Evolutionary conservation across 1,140 invertebrate genomes (phyloP).

Genomic region (Cheumatopsyche charites): DNA sequence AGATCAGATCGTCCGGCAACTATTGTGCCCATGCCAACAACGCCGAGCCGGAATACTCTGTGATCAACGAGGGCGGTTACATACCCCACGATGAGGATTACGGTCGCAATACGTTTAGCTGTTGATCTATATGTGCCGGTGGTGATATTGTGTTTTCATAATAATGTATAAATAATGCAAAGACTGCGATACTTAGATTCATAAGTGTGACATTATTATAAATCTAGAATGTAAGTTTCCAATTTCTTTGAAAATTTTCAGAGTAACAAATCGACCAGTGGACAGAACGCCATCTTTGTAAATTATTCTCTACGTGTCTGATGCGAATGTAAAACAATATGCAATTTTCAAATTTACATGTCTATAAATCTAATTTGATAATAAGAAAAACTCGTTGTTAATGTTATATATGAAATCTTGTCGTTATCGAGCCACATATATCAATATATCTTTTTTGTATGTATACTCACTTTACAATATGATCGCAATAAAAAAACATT

Average conservation of each 20-base stretch:
- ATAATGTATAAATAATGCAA: slow-evolving; percentile 17
- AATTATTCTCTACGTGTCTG: not conserved
- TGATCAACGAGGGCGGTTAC: slow-evolving; percentile 58
- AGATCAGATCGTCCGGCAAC: slow-evolving; percentile 47
- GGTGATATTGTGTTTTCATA: slow-evolving; percentile 41
- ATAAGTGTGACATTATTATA: slow-evolving; percentile 8
- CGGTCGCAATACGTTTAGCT: slow-evolving; percentile 61
- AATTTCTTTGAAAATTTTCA: slow-evolving; percentile 36
- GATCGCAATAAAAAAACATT: not conserved
- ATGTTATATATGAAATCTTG: not conserved
- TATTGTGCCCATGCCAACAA: slow-evolving; percentile 42
- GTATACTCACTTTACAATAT: too few species aligned
- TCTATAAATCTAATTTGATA: too few species aligned
- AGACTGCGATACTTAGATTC: slow-evolving; percentile 42
- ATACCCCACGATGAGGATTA: slow-evolving; percentile 53
- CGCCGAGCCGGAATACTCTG: slow-evolving; percentile 59
- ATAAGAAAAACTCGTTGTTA: too few species aligned
- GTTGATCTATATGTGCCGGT: slow-evolving; percentile 52
- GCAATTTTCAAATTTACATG: too few species aligned
- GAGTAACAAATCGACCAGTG: slow-evolving; percentile 45
- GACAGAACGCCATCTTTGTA: slow-evolving; percentile 7
- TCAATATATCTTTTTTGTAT: not conserved
- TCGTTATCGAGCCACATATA: not conserved
- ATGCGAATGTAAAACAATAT: not conserved
- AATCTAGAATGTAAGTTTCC: too few species aligned